phyloP scores from a whole-genome alignment of 2,113 vertebrate genomes.

The Rhea americana region DNA sequence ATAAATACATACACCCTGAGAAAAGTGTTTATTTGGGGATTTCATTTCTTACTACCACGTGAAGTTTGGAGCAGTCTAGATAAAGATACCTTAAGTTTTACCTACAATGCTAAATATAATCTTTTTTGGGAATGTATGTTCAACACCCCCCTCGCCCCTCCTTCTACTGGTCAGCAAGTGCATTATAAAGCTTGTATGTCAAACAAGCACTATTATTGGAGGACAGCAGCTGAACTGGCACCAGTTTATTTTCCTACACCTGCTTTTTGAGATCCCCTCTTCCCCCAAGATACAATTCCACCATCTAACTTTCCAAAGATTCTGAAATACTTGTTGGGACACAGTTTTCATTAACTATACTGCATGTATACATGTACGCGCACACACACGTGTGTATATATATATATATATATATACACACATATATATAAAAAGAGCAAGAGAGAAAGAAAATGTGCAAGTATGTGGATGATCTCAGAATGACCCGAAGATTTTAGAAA shows the following conservation, averaged over 20 bases:
- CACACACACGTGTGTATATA: too few species aligned
- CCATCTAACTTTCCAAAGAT: neutral
- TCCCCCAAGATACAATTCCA: neutral
- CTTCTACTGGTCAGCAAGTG: neutral
- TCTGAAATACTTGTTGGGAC: neutral
- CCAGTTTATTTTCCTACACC: neutral
- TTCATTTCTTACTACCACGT: neutral
- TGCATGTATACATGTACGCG: too few species aligned
- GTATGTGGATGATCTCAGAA: neutral
- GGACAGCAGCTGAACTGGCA: neutral
- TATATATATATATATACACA: too few species aligned
- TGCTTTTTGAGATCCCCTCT: neutral
- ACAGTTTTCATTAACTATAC: neutral
- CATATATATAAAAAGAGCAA: too few species aligned
- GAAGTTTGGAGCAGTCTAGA: neutral
- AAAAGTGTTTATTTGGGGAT: neutral
- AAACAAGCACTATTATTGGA: neutral
- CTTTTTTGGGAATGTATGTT: neutral
- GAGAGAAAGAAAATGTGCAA: neutral
- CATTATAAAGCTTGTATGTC: neutral
- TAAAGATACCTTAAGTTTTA: neutral
- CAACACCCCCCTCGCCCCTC: neutral
- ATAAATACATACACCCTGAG: rapidly evolving
- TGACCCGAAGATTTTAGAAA: neutral
- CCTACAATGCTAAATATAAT: neutral